Conservation (phyloP, 2,797 vertebrate genomes). For the Sebastes dallii region DNA sequence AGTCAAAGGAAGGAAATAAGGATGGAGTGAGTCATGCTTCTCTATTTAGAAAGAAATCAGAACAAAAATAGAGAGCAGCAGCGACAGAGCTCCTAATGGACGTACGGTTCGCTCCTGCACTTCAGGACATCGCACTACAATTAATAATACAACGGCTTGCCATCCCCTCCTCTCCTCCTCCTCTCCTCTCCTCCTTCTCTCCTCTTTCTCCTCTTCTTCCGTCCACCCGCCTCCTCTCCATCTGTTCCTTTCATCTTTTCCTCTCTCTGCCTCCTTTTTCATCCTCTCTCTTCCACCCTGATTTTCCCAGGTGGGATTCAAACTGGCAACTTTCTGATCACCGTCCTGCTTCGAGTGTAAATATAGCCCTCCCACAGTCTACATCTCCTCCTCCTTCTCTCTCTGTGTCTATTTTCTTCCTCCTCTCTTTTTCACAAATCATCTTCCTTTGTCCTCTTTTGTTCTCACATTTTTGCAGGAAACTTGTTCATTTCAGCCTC, state of each 20-base stretch:
- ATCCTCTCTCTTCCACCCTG: slow-evolving; percentile 2
- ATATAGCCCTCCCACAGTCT: background rate
- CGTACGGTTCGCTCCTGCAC: slow-evolving; percentile 45
- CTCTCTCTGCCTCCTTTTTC: slow-evolving; percentile 11
- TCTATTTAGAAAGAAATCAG: slow-evolving; percentile 53
- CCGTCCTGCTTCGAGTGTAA: slow-evolving; percentile 14
- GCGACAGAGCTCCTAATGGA: slow-evolving; percentile 61
- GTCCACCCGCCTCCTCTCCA: slow-evolving; percentile 44
- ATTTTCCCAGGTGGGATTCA: slow-evolving; percentile 37
- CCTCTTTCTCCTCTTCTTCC: slow-evolving; percentile 16
- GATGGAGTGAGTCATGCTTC: slow-evolving; percentile 57
- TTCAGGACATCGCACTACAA: slow-evolving; percentile 60
- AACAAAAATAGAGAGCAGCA: slow-evolving; percentile 52
- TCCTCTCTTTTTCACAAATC: background rate
- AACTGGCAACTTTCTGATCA: slow-evolving; percentile 39
- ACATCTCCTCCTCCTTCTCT: background rate
- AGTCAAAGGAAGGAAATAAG: slow-evolving; percentile 8
- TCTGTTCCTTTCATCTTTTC: slow-evolving; percentile 52
- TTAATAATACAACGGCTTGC: slow-evolving; percentile 70
- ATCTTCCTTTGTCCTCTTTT: background rate
- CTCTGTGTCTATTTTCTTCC: background rate
- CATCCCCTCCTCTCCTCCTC: slow-evolving; percentile 27
- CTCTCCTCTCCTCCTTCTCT: slow-evolving; percentile 6
- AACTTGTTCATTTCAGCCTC: background rate
- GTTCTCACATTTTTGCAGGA: background rate